Evolutionary conservation across 2,113 vertebrate species (phyloP).

Genomic region (Poicephalus gulielmi): DNA sequence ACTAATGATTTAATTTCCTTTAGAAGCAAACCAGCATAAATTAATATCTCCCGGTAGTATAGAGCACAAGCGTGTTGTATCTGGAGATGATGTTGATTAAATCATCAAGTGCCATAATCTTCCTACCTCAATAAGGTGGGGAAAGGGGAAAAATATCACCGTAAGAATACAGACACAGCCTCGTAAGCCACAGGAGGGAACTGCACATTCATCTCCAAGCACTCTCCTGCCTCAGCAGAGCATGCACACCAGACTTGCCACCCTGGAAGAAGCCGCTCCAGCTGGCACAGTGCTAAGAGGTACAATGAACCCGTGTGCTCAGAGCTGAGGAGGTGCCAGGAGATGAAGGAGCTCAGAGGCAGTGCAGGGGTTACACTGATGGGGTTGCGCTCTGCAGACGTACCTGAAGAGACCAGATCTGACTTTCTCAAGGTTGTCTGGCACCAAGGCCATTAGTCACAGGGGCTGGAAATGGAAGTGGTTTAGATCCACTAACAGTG

Average conservation of each 20-base stretch:
- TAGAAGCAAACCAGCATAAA: constrained; percentile 65
- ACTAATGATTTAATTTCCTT: constrained; percentile 67
- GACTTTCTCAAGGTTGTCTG: background rate
- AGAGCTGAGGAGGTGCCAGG: background rate
- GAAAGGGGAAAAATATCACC: background rate
- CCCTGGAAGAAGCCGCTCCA: background rate
- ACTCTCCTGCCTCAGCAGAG: background rate
- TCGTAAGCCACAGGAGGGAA: constrained; percentile 24
- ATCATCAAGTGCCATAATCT: constrained; percentile 73
- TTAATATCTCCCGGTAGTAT: constrained; percentile 69
- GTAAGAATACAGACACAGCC: constrained; percentile 14
- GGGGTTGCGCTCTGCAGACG: background rate
- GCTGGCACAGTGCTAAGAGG: background rate
- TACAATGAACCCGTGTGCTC: background rate
- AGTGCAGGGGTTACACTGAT: background rate
- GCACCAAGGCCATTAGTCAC: background rate
- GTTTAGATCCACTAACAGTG: background rate
- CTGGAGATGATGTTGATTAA: constrained; percentile 77
- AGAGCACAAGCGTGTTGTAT: constrained; percentile 66
- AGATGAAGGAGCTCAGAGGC: background rate
- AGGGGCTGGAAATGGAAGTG: background rate
- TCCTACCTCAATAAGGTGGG: background rate
- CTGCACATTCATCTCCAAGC: background rate
- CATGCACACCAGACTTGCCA: background rate
- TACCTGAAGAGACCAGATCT: background rate